These are phyloP conservation scores for Platysteira castanea DNA, from an alignment of 2,113 vertebrate species.

Conservation along the genomic window DNA sequence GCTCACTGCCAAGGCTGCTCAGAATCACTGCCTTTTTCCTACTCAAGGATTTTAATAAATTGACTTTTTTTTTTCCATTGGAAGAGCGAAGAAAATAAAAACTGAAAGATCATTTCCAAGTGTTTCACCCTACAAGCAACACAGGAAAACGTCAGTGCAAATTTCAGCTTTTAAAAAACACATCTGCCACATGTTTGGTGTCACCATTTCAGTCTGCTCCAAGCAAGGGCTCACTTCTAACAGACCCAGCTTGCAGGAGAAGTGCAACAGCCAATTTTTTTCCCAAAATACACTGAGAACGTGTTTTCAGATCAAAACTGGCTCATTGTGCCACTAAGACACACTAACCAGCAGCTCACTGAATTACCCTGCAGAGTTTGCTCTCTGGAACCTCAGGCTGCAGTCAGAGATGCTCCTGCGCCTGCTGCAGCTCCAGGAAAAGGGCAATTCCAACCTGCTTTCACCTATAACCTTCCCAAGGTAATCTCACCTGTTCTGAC, in stretches of 20 bases:
- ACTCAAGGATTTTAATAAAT: background rate
- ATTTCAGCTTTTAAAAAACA: background rate
- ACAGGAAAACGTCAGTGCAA: background rate
- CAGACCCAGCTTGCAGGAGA: background rate
- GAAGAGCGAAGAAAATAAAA: background rate
- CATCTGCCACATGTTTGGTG: background rate
- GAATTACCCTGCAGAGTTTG: background rate
- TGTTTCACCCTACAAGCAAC: background rate
- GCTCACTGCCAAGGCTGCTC: constrained; percentile 6
- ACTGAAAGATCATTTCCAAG: background rate
- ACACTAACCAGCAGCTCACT: background rate
- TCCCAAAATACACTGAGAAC: background rate
- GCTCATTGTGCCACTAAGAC: background rate
- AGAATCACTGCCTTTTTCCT: background rate
- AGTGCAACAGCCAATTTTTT: background rate
- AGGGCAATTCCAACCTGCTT: background rate
- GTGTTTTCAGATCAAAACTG: background rate
- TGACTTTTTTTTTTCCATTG: background rate
- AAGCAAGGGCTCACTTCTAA: background rate
- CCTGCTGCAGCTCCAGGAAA: background rate
- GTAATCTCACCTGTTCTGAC: background rate
- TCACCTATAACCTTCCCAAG: background rate
- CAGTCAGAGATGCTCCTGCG: background rate
- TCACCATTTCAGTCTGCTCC: background rate
- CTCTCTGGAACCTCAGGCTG: background rate